A percentile compares a stretch with the other conserved stretches of the same genome.
phyloP scores from a whole-genome alignment of 2,888 invertebrate genomes.

The Pharmacophagus antenor region DNA sequence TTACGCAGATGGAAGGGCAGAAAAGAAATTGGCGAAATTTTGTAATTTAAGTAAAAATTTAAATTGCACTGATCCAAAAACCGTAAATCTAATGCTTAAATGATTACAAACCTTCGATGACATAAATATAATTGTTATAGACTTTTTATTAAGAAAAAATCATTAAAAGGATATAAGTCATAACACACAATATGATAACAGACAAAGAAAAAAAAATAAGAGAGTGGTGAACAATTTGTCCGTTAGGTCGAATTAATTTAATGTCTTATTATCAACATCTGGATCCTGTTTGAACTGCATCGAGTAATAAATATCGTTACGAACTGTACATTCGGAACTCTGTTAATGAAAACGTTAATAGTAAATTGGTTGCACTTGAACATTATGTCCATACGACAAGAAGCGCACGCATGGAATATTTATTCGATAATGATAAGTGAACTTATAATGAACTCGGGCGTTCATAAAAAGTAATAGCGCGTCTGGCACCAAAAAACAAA shows the following conservation, averaged over 20 bases:
- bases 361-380: slow-evolving; percentile 20
- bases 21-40: background rate
- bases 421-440: slow-evolving; percentile 13
- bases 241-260: slow-evolving; percentile 53
- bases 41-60: background rate
- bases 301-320: slow-evolving; percentile 41
- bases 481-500: background rate
- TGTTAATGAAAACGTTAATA: slow-evolving; percentile 23
- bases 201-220: slow-evolving; percentile 30
- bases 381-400: slow-evolving; percentile 4
- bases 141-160: no score
- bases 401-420: slow-evolving; percentile 1
- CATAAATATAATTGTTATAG: background rate
- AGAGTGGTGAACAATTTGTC: slow-evolving; percentile 44
- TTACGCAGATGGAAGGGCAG: no score
- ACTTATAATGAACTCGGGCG: background rate
- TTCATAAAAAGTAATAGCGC: background rate
- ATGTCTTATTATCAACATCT: slow-evolving; percentile 47
- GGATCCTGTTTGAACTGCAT: slow-evolving; percentile 43
- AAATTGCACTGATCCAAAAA: no score
- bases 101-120: background rate
- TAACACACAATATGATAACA: background rate
- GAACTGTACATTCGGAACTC: slow-evolving; percentile 36
- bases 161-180: no score
- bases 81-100: no score